These are phyloP conservation scores for Lutraria rhynchaena DNA, from an alignment of 1,140 invertebrate genomes.

Conservation along the genomic window DNA sequence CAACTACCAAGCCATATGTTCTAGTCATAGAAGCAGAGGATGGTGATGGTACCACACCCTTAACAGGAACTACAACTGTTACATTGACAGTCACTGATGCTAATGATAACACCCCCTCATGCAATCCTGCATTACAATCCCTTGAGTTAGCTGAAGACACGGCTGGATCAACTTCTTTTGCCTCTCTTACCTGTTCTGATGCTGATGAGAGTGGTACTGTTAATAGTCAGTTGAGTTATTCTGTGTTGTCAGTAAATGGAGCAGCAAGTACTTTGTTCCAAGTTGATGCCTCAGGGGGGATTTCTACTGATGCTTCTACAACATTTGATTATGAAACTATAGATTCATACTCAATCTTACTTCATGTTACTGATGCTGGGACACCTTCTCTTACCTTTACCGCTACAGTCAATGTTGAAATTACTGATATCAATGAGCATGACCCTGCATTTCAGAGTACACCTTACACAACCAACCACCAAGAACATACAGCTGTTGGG, in stretches of 20 bases:
- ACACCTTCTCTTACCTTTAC: conserved; percentile 53
- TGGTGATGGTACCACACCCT: conserved; percentile 21
- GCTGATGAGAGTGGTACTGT: conserved; percentile 36
- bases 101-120: conserved; percentile 69
- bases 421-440: conserved; percentile 51
- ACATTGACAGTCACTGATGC: conserved; percentile 64
- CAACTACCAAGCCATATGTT: conserved; percentile 2
- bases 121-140: conserved; percentile 41
- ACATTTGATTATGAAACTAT: conserved; percentile 64
- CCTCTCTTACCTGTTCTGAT: conserved; percentile 61
- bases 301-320: conserved; percentile 46
- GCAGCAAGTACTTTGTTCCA: conserved; percentile 32
- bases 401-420: conserved; percentile 43
- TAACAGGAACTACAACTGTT: conserved; percentile 61
- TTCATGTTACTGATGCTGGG: conserved; percentile 33
- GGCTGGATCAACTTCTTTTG: conserved; percentile 36
- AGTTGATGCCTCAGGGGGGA: conserved; percentile 49
- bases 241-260: conserved; percentile 60
- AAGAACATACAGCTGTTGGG: conserved; percentile 58
- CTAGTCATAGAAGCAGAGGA: conserved; percentile 36
- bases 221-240: conserved; percentile 59
- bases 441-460: conserved; percentile 29
- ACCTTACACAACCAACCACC: conserved; percentile 37
- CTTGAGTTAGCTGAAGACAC: conserved; percentile 54
- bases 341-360: conserved; percentile 39